phyloP scores from a whole-genome alignment of 2,888 invertebrate species.

The Lasioglossum lativentre region DNA sequence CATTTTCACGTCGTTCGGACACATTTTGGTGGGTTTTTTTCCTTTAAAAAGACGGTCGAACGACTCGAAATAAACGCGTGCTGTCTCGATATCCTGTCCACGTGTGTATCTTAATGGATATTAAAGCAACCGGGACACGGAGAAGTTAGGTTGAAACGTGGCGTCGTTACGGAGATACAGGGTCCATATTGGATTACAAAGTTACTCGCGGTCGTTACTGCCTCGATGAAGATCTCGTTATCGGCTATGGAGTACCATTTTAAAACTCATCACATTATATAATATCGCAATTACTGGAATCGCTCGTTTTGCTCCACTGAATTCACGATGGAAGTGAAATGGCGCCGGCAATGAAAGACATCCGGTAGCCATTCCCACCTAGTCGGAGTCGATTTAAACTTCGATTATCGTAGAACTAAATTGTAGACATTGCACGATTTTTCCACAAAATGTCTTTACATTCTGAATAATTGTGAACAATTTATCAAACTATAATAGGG shows the following conservation, averaged over 20 bases:
- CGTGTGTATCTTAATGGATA: slow-evolving; percentile 38
- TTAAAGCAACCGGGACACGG: slow-evolving; percentile 20
- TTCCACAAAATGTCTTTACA: neutral
- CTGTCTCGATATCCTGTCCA: neutral
- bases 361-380: neutral
- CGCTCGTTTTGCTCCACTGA: neutral
- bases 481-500: no score
- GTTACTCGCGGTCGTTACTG: slow-evolving; percentile 17
- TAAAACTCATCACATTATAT: neutral
- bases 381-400: neutral
- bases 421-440: neutral
- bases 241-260: slow-evolving; percentile 14
- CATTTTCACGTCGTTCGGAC: neutral
- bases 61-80: slow-evolving; percentile 15
- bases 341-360: neutral
- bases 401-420: no score
- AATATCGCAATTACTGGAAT: neutral
- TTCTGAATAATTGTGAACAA: no score
- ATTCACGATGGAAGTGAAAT: neutral
- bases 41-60: slow-evolving; percentile 10
- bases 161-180: slow-evolving; percentile 21
- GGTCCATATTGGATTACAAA: slow-evolving; percentile 18
- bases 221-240: slow-evolving; percentile 23
- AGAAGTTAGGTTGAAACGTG: slow-evolving; percentile 1
- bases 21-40: slow-evolving; percentile 5